Percentiles rank a stretch among this genome's conserved stretches.
phyloP scores from a whole-genome alignment of 2,888 invertebrate species.

The Synanthedon formicaeformis region DNA sequence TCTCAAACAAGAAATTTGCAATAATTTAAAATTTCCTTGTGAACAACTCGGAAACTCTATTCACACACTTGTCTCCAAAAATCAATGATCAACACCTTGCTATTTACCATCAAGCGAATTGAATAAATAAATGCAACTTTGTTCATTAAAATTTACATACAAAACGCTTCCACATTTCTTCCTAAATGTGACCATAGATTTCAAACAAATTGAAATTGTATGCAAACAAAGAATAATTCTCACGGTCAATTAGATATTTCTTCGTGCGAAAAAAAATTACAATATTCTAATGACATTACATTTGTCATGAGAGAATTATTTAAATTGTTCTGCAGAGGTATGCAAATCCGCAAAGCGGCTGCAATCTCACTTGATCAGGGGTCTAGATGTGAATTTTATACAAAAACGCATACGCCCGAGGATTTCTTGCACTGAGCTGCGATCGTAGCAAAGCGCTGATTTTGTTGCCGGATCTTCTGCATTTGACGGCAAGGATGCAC shows the following conservation, averaged over 20 bases:
- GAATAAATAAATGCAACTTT: constrained; percentile 20
- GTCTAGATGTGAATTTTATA: constrained; percentile 60
- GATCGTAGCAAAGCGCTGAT: neutral
- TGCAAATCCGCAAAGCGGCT: constrained; percentile 41
- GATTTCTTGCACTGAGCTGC: constrained; percentile 23
- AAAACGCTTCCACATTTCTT: constrained; percentile 10
- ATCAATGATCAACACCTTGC: constrained; percentile 5
- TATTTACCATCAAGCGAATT: constrained; percentile 16
- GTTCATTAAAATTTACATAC: constrained; percentile 20
- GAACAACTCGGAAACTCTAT: constrained; percentile 28
- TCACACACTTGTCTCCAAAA: constrained; percentile 41
- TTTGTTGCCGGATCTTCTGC: neutral
- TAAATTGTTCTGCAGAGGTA: constrained; percentile 45
- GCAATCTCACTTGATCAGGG: constrained; percentile 48
- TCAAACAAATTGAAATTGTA: constrained; percentile 16
- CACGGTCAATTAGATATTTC: constrained; percentile 52
- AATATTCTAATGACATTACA: constrained; percentile 38
- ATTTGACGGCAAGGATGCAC: constrained; percentile 1
- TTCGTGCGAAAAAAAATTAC: constrained; percentile 32
- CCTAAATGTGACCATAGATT: constrained; percentile 8
- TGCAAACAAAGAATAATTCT: constrained; percentile 27
- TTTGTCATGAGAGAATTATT: constrained; percentile 59
- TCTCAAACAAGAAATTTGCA: constrained; percentile 1
- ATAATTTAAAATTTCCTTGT: constrained; percentile 20
- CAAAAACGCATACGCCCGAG: constrained; percentile 40